A percentile compares a stretch with the other conserved stretches of the same genome.
Conservation (phyloP, 2,113 vertebrate genomes). For the Calypte anna region DNA sequence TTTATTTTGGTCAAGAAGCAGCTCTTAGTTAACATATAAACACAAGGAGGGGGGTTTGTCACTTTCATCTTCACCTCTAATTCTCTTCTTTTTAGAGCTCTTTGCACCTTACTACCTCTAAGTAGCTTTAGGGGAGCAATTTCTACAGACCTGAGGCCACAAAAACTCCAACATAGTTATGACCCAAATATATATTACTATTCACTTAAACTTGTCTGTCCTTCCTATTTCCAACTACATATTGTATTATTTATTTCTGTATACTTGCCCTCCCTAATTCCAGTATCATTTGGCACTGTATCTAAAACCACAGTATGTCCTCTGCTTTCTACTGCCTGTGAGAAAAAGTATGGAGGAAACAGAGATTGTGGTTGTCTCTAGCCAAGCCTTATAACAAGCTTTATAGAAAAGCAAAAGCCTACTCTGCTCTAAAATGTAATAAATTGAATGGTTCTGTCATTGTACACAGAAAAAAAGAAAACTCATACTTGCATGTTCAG, state of each 20-base stretch:
- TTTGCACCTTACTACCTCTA: not conserved
- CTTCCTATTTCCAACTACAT: not conserved
- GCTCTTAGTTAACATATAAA: not conserved
- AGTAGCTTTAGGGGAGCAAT: not conserved
- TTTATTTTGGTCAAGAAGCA: not conserved
- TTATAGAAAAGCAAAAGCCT: not conserved
- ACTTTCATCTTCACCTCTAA: not conserved
- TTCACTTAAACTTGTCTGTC: not conserved
- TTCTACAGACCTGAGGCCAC: not conserved
- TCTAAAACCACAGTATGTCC: not conserved
- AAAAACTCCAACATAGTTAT: not conserved
- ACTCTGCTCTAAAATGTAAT: not conserved
- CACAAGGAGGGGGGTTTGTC: not conserved
- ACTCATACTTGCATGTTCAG: not conserved
- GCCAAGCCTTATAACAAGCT: not conserved
- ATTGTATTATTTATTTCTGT: not conserved
- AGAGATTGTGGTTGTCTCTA: not conserved
- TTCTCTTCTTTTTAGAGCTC: not conserved
- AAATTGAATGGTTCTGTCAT: not conserved
- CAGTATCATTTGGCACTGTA: not conserved
- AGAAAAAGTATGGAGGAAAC: not conserved
- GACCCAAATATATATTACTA: not conserved
- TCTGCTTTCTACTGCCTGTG: not conserved
- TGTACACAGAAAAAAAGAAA: not conserved
- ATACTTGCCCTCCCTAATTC: not conserved